Percentiles rank a stretch among this genome's conserved stretches.
These are phyloP conservation scores for Helogale parvula DNA, from an alignment of 2,113 vertebrate species.

Conservation along the genomic window DNA sequence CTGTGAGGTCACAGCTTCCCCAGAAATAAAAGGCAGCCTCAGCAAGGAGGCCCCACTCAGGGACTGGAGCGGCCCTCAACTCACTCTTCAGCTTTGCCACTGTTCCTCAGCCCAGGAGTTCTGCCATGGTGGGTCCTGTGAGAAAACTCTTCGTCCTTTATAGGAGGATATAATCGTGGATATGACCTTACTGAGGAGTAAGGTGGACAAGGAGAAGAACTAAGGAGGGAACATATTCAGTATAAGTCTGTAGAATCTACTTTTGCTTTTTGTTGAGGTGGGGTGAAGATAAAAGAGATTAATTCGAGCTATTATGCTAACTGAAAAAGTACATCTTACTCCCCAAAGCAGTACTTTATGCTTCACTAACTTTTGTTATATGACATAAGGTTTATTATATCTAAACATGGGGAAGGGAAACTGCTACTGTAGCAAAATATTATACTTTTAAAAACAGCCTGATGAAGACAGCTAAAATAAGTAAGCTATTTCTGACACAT, in stretches of 20 bases:
- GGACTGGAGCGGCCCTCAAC: constrained; percentile 85
- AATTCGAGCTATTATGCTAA: background rate
- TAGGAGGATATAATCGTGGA: background rate
- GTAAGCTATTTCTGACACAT: background rate
- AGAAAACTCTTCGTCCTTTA: constrained; percentile 61
- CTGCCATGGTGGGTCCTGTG: constrained; percentile 95
- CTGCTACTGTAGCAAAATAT: constrained; percentile 33
- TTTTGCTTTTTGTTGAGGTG: constrained; percentile 1
- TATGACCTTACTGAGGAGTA: background rate
- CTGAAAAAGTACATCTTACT: background rate
- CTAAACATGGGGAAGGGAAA: background rate
- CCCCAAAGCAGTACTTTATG: background rate
- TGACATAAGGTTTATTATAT: background rate
- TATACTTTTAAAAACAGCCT: background rate
- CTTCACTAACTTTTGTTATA: constrained; percentile 49
- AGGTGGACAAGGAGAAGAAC: constrained; percentile 24
- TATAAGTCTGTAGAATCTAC: background rate
- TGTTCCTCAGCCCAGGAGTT: constrained; percentile 80
- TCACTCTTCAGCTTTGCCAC: constrained; percentile 85
- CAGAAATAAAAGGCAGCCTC: constrained; percentile 93
- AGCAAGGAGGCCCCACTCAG: constrained; percentile 90
- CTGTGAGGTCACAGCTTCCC: constrained; percentile 87
- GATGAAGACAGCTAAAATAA: constrained; percentile 22
- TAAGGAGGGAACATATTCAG: background rate
- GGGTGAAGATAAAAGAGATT: background rate